Base-by-base conservation (phyloP, 2,113 vertebrate species). In the Formicarius rufipectus region DNA sequence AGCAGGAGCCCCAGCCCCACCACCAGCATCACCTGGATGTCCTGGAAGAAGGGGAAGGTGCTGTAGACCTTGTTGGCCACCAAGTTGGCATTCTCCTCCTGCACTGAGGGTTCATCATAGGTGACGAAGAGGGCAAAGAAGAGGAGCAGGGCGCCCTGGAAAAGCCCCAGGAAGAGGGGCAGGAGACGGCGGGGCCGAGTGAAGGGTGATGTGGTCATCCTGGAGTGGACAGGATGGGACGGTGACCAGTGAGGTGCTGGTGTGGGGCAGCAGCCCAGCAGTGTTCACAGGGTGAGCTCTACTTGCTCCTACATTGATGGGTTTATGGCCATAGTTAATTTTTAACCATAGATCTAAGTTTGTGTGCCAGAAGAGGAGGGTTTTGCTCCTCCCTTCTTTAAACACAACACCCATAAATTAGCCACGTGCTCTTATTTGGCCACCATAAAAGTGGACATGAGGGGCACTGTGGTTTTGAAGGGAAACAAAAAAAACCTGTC, bases 1-100 rank as follows among this genome's bases (percentile, higher is more conserved):
- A 99, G 94, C n/a, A 99, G 95, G 71, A 98, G 98, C 13, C 98
- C 98, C 53, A 98, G 97, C 22, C 98, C 98, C 19, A 98, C 94
- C 88, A 98, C 98, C 87, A 99, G 97, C 98, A 99, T 99, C 92
- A 98, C 96, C 90, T 99, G 98, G 72, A 98, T 97, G 91, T 99
- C 98, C 52, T 98, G 96, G 87, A 99, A 99, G 91, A 98, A 64
- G 11, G 98, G 97, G 75, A 98, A 99, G 94, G 97, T 97, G 76
- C 69, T 58, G 69, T 98, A 97, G 68, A 98, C n/a, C 3, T 90
- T 83, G 58, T 98, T 98, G 75, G 97, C 96, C 94, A 94, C 93
- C 16, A 94, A 93, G 35, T 17, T 93, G 7, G 94, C 98, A n/a
- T 82, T 58, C 60, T 98, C 98, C 1, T 4, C 94, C 85, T 97